Base-by-base conservation (phyloP, 2,888 invertebrate species). In the Pheosia tremula region DNA sequence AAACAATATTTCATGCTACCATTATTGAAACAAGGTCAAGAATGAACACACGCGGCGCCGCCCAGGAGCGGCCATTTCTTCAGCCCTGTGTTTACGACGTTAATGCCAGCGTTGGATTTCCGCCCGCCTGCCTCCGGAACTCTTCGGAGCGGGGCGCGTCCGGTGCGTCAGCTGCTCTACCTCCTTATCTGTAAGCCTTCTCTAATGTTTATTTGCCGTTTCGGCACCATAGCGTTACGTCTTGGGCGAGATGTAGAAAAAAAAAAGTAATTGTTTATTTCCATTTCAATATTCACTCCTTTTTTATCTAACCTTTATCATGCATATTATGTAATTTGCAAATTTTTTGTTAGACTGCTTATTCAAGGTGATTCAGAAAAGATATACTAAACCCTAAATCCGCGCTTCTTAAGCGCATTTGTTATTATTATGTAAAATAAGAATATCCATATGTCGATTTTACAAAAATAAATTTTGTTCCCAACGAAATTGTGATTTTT, bases 81-180 rank as follows among this genome's bases (percentile, higher is more conserved):
- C 72, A 72, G 64, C 68, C 73, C 75, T 77, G 75, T 80, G 81
- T 82, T 80, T 80, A 76, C 80, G 78, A 80, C 72, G 75, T 78
- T 82, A 84, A 83, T 83, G 83, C 68, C 77, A 74, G 74, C 77
- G 75, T 41, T 56, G 41, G 41, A 41, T 56, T 56, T 56, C 61
- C 59, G 58, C 50, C 62, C 56, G 62, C 57, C 50, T 45, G 24
- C 56, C 61, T 53, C 64, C 67, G 72, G 76, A 72, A 69, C 60
- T 64, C 67, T 64, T 66, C 71, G 70, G 65, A 67, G 68, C 69
- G 65, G 52, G 52, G 60, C 59, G 63, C 66, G 66, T 75, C 77
- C 77, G 69, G 72, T 39, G 57, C 67, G 73, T 68, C 75, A 72
- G 74, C 69, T 75, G 71, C 74, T 74, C 62, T 70, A 63, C 61